Evolutionary conservation across 2,113 vertebrate species (phyloP).

Genomic region (Sclerurus mexicanus): DNA sequence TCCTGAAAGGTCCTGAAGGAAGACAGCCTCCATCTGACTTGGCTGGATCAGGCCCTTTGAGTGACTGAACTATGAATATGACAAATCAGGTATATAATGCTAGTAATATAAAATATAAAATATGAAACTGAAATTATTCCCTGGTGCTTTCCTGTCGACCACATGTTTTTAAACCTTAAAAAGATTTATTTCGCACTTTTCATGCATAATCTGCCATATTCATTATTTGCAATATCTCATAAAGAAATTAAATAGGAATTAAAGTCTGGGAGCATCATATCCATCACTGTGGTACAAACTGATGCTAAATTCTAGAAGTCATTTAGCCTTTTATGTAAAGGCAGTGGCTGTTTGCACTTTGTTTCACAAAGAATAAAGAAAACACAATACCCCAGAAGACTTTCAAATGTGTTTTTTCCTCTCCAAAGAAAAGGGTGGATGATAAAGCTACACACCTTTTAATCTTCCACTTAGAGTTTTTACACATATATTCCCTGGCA

Average conservation of each 20-base stretch:
- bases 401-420: constrained; percentile 28
- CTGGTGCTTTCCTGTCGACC: constrained; percentile 29
- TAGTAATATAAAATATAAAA: constrained; percentile 43
- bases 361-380: constrained; percentile 38
- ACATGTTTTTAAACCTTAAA: constrained; percentile 45
- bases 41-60: neutral
- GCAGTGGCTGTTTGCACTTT: constrained; percentile 32
- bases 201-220: constrained; percentile 62
- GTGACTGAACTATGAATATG: neutral
- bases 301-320: constrained; percentile 14
- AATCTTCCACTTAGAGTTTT: constrained; percentile 62
- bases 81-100: constrained; percentile 35
- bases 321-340: constrained; percentile 8
- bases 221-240: constrained; percentile 66
- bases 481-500: constrained; percentile 42
- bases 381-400: constrained; percentile 19
- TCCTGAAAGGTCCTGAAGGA: neutral
- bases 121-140: constrained; percentile 20
- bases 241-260: constrained; percentile 72
- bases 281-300: constrained; percentile 56
- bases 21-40: neutral
- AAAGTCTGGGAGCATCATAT: constrained; percentile 56
- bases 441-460: constrained; percentile 67
- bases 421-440: constrained; percentile 21
- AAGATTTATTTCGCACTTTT: constrained; percentile 62